Percentiles rank a stretch among this genome's conserved stretches.
Evolutionary conservation across 2,113 vertebrate genomes (phyloP).

Genomic region (Varanus komodoensis): DNA sequence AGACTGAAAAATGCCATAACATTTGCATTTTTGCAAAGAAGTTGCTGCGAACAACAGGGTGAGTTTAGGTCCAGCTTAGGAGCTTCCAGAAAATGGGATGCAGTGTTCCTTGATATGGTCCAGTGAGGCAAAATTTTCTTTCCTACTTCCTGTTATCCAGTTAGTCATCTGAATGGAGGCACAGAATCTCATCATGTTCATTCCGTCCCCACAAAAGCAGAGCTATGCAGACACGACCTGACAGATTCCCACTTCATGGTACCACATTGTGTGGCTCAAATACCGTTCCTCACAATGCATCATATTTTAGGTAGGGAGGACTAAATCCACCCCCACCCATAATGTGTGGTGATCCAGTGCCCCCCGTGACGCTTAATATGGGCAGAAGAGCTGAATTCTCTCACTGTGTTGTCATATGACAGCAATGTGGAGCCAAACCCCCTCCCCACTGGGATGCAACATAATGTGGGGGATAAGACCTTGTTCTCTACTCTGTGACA

Average conservation of each 20-base stretch:
- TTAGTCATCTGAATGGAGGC: not conserved
- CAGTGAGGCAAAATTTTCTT: not conserved
- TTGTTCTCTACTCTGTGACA: not conserved
- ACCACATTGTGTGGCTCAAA: not conserved
- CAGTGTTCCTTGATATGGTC: not conserved
- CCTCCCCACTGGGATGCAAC: not conserved
- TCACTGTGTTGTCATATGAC: no score
- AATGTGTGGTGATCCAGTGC: no score
- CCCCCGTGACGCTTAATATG: no score
- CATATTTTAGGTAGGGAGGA: no score
- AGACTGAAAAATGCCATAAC: not conserved
- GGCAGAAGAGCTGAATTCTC: no score
- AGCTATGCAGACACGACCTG: not conserved
- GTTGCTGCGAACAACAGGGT: not conserved
- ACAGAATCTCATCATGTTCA: not conserved
- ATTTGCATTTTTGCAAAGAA: not conserved
- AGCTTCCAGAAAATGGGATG: not conserved
- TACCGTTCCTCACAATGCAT: no score
- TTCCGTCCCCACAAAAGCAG: not conserved
- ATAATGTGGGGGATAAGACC: not conserved
- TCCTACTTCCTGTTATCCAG: not conserved
- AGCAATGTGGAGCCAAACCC: not conserved
- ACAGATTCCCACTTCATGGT: not conserved
- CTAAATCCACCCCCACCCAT: no score
- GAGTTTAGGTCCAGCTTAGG: not conserved